Evolutionary conservation across 2,797 vertebrate species (phyloP).

Genomic region (Discoglossus pictus): DNA sequence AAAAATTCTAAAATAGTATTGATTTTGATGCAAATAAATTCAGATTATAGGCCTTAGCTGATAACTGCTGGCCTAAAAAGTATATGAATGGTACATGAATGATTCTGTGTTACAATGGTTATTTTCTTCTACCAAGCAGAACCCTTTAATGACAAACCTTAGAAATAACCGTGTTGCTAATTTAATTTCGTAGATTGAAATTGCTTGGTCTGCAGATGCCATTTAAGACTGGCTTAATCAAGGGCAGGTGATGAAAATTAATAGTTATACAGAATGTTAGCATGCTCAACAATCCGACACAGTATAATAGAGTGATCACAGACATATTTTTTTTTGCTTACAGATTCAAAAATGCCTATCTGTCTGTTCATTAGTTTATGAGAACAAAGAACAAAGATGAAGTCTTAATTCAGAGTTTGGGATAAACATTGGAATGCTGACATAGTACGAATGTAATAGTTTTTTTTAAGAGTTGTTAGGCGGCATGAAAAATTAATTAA

Average conservation of each 20-base stretch:
- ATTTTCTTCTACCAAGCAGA: conserved; percentile 74
- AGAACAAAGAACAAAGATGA: conserved; percentile 50
- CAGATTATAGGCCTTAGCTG: too few species aligned
- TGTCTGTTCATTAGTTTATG: conserved; percentile 44
- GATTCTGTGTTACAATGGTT: conserved; percentile 69
- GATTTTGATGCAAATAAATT: too few species aligned
- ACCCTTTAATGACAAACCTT: conserved; percentile 73
- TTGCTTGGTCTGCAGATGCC: conserved; percentile 72
- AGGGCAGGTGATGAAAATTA: conserved; percentile 76
- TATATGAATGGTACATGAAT: too few species aligned
- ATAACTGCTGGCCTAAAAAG: too few species aligned
- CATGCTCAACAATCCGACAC: conserved; percentile 72
- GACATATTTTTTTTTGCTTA: conserved; percentile 65
- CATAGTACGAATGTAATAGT: conserved; percentile 42
- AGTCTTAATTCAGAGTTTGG: conserved; percentile 42
- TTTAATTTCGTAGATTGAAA: conserved; percentile 80
- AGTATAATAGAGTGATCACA: conserved; percentile 68
- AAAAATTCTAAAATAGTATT: too few species aligned
- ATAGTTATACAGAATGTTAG: conserved; percentile 74
- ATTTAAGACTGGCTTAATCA: conserved; percentile 74
- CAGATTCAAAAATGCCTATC: conserved; percentile 63
- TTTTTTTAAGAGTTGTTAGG: conserved; percentile 43
- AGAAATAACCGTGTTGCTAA: conserved; percentile 81
- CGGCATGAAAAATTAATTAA: conserved; percentile 46
- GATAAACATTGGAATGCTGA: conserved; percentile 48